Base-by-base conservation (phyloP, 2,888 invertebrate species). In the Drosophila merina region DNA sequence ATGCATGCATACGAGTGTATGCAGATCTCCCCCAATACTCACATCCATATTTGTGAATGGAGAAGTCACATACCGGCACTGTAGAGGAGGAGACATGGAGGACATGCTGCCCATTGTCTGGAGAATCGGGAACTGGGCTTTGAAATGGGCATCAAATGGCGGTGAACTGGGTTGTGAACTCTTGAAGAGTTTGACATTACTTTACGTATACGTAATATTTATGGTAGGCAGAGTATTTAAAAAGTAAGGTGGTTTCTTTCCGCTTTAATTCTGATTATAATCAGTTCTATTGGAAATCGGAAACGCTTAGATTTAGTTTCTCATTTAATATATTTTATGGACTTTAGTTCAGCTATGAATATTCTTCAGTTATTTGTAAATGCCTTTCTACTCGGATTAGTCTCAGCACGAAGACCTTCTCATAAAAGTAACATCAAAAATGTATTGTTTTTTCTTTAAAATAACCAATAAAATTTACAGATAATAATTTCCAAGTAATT, bases 401-500 rank as follows among this genome's bases (percentile, higher is more conserved):
- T 40, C 12, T 5, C 1, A 7, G 33, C n/a, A 10, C 3, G n/a
- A 0, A 14, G 0, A 26, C 7, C 4, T 6, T 31, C 25, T 28
- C 10, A 0, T 3, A 47, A 36, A 12, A 20, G 57, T 60, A 20
- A 38, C 3, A 30, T 10, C 0, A 1, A 30, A 1, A 0, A 5
- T n/a, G 1, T 0, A 2, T 20, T 20, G 20, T 20, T 2, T 25
- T 0, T 2, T 4, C 28, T 4, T 1, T 51, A 25, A 5, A 10
- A 6, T 20, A 8, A 20, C 4, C 7, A 8, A 7, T 10, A 45
- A 14, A 36, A 49, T 57, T 14, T 30, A 42, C 62, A 75, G 77
- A 63, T 31, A 38, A 60, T 9, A 9, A 44, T 12, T 79, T 72
- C 40, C 52, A 66, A n/a, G 80, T 80, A 3, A 44, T 57, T 12